Conservation (phyloP, 2,113 vertebrate species). For the Leucopsar rothschildi region DNA sequence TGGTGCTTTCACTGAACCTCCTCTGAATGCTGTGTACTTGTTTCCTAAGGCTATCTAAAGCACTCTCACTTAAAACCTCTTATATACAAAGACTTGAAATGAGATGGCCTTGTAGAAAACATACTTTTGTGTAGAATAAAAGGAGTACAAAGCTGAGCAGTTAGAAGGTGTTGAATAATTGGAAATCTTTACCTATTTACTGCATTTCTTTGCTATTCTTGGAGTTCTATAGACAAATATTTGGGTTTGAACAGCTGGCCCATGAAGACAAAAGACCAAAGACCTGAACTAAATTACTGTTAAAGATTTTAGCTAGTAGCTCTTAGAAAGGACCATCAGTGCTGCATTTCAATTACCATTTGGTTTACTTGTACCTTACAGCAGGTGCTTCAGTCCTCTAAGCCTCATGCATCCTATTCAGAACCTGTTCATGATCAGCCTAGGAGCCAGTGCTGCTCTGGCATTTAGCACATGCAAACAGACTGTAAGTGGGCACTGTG, state of each 20-base stretch:
- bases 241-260: neutral
- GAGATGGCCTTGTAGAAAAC: neutral
- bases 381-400: neutral
- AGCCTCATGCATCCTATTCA: neutral
- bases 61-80: neutral
- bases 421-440: neutral
- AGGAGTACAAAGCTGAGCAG: neutral
- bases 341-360: neutral
- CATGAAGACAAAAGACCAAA: neutral
- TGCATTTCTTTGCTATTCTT: neutral
- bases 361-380: neutral
- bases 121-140: neutral
- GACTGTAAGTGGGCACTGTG: neutral
- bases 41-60: neutral
- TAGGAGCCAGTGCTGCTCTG: neutral
- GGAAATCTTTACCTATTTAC: neutral
- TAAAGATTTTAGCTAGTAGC: neutral
- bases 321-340: neutral
- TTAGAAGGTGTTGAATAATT: neutral
- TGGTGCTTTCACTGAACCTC: neutral
- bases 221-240: neutral
- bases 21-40: neutral
- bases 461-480: neutral
- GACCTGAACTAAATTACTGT: neutral
- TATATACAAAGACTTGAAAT: neutral